Percentiles rank a stretch among this genome's conserved stretches.
Conservation (phyloP, 2,888 invertebrate genomes). For the Lomographa bimaculata region DNA sequence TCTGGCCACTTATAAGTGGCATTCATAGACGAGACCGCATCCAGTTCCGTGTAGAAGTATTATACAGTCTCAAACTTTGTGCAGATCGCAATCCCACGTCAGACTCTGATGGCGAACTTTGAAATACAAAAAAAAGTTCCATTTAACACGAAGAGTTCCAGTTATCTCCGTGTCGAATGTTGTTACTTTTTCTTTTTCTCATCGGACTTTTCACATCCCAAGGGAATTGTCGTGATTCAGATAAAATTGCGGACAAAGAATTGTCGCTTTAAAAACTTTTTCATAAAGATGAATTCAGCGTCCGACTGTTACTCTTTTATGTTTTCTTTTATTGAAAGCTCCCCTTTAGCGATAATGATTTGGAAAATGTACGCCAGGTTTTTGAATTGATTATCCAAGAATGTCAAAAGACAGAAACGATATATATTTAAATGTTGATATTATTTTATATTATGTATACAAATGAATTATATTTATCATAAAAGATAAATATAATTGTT, state of each 20-base stretch:
- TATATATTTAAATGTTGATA: too few relatives aligned
- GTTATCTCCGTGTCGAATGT: slow-evolving; percentile 37
- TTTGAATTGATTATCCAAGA: too few relatives aligned
- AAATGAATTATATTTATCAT: too few relatives aligned
- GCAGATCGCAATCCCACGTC: slow-evolving; percentile 66
- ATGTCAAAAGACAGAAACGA: too few relatives aligned
- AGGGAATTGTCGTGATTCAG: slow-evolving; percentile 33
- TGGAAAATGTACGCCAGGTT: too few relatives aligned
- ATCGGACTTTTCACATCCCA: slow-evolving; percentile 34
- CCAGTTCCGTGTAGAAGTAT: slow-evolving; percentile 54
- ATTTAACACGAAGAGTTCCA: slow-evolving; percentile 34
- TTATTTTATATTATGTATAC: too few relatives aligned
- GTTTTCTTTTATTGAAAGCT: slow-evolving; percentile 8
- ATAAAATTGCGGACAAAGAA: slow-evolving; percentile 34
- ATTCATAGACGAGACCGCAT: slow-evolving; percentile 55
- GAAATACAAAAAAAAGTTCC: slow-evolving; percentile 34
- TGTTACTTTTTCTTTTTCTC: slow-evolving; percentile 35
- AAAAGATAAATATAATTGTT: too few relatives aligned
- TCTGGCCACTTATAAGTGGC: slow-evolving; percentile 67
- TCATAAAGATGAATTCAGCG: slow-evolving; percentile 25
- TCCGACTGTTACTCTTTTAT: slow-evolving; percentile 8
- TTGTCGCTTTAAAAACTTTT: slow-evolving; percentile 35
- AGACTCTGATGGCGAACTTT: slow-evolving; percentile 64
- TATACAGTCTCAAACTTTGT: slow-evolving; percentile 62
- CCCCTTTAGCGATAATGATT: too few relatives aligned